Conservation (phyloP, 2,888 invertebrate genomes). For the Leptinotarsa haldemani region DNA sequence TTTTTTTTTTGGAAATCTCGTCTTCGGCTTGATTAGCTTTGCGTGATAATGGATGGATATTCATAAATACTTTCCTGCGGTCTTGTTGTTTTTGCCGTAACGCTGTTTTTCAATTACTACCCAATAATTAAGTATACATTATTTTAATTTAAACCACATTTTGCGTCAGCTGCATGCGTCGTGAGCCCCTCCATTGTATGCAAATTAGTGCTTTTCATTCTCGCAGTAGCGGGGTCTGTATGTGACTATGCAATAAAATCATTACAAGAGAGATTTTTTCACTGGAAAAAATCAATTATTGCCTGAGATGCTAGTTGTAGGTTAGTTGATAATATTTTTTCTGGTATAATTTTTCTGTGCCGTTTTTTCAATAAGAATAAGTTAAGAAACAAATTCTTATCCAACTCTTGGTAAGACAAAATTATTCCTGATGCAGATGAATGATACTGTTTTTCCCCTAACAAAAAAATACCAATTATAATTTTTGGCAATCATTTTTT, state of each 20-base stretch:
- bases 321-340: too few relatives aligned
- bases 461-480: too few relatives aligned
- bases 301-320: too few relatives aligned
- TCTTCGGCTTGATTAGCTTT: neutral
- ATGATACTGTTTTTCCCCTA: too few relatives aligned
- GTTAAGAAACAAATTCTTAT: too few relatives aligned
- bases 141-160: conserved; percentile 21
- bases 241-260: neutral
- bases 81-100: conserved; percentile 10
- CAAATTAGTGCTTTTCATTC: neutral
- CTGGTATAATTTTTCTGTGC: too few relatives aligned
- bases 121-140: conserved; percentile 16
- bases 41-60: conserved; percentile 3
- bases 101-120: conserved; percentile 25
- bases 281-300: too few relatives aligned
- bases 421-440: too few relatives aligned
- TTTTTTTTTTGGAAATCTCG: too few relatives aligned
- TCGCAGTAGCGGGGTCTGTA: neutral
- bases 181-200: conserved; percentile 16
- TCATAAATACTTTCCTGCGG: neutral
- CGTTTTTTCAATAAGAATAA: too few relatives aligned
- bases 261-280: neutral
- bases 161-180: conserved; percentile 11
- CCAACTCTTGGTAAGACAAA: too few relatives aligned
- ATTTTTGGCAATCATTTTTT: too few relatives aligned